Evolutionary conservation across 2,888 invertebrate species (phyloP), one percentile per base, ranked within the genome.

Genomic region (Erebia aethiops): DNA sequence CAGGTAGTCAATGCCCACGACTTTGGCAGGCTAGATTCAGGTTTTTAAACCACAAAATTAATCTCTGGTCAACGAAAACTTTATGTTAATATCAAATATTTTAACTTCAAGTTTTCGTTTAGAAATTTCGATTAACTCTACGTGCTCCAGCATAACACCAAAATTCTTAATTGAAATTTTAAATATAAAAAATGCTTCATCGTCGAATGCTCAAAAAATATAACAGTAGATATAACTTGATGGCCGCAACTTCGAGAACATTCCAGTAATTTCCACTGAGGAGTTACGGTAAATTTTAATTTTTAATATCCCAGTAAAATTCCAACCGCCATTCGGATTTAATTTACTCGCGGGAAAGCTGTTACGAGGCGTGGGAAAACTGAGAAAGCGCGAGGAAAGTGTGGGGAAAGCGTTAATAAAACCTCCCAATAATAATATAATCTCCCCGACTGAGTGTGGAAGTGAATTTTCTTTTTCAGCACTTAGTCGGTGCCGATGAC

Each of bases 291-390:
- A 71, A 67, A 70, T 74, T 74, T 72, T 56, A 74, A 72, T 74
- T 75, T 75, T 75, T 74, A 74, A 69, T 71, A 51, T 64, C 65
- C 68, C 68, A 72, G 70, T 75, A 75, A 74, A 75, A 74, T 74
- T 74, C 63, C 63, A 71, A 75, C 72, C 66, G 71, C 71, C 75
- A 68, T 71, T 72, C 69, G 21, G 56, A 72, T 74, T 75, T 75
- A 75, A 75, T 75, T 74, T 72, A 72, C 72, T 71, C 65, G 57
- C 54, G 66, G 70, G 62, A 69, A 74, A 69, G 63, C 67, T 72
- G 69, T 71, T 71, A 70, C 62, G 61, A 65, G 64, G 64, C 52
- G 60, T 41, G 64, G 46, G 67, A 57, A 63, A 69, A 57, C 49
- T 49, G 18, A 9, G 51, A 43, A 43, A 14, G 11, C 43, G 41